phyloP scores from a whole-genome alignment of 1,140 invertebrate species.

The Odontomachus brunneus region DNA sequence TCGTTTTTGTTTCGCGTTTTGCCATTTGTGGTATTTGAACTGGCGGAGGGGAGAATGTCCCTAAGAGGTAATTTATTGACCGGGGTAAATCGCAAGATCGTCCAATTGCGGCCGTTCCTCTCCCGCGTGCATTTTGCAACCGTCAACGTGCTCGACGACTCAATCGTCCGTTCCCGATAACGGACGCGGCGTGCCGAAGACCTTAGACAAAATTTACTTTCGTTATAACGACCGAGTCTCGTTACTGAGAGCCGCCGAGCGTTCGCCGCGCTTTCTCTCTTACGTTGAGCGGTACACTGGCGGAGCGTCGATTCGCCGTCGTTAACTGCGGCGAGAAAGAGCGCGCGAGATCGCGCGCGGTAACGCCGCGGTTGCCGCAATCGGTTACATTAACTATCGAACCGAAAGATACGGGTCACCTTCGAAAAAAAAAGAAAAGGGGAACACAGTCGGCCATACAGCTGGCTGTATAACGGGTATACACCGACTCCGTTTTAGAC shows the following conservation, averaged over 20 bases:
- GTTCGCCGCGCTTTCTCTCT: slow-evolving; percentile 54
- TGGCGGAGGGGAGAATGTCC: neutral
- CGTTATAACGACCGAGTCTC: slow-evolving; percentile 31
- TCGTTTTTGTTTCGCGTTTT: no score
- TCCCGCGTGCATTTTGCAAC: neutral
- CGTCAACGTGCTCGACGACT: slow-evolving; percentile 5
- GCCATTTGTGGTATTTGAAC: no score
- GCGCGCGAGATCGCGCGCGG: neutral
- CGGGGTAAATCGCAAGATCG: neutral
- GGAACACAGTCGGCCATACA: no score
- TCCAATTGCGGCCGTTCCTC: neutral
- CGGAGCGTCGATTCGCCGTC: slow-evolving; percentile 1
- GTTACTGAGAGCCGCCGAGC: neutral
- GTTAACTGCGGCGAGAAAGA: slow-evolving; percentile 1
- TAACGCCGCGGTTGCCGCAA: neutral
- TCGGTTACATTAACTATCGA: neutral
- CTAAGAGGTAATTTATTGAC: neutral
- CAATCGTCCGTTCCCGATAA: slow-evolving; percentile 8
- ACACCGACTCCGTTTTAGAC: no score
- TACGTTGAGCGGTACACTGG: neutral
- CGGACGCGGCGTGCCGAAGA: neutral
- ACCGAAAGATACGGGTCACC: no score
- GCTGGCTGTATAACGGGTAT: no score
- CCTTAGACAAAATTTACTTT: slow-evolving; percentile 50
- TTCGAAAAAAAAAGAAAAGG: no score